Base-by-base conservation (phyloP, 1,140 invertebrate species). In the Scylla paramamosain region DNA sequence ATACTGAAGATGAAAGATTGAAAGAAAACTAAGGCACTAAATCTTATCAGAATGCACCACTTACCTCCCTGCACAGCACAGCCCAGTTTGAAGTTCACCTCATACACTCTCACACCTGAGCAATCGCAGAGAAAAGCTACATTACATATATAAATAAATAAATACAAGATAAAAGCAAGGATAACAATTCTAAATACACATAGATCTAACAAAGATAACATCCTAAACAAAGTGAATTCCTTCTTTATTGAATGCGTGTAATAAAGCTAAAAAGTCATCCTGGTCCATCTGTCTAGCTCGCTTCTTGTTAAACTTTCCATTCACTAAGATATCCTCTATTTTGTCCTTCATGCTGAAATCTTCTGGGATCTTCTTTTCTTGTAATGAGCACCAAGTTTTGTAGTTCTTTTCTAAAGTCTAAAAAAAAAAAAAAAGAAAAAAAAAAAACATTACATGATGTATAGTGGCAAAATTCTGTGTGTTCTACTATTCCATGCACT, bases 281-380 rank as follows among this genome's bases (percentile, higher is more conserved):
- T 99, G 98, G 96, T 99, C 99, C 99, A 99, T 99, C 3, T 98
- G 98, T 96, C 99, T 97, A 0, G 99, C 98, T 97, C 99, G 97
- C 97, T 98, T 98, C 92, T 98, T 97, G 96, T 98, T 98, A 96
- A 98, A 98, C 94, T 98, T 96, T 86, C 97, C 97, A 86, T 97
- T 97, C 95, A 97, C 97, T 77, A 99, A 97, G 95, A 99, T 98
- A 28, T 98, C 97, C 96, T 98, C 98, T 4, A 99, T 97, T 97
- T 98, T 98, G 88, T 97, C 97, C 97, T 99, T 99, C 59, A 99
- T 98, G 96, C 98, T 98, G 97, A 99, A 99, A 97, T 98, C 97
- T 96, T 98, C 97, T 88, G 98, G 98, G 39, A 99, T 97, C 97
- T 99, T 98, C 97, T 98, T 98, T 97, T 99, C 99, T 96, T 98